Base-by-base conservation (phyloP, 2,888 invertebrate species). In the Zygothrica quintamaculata region DNA sequence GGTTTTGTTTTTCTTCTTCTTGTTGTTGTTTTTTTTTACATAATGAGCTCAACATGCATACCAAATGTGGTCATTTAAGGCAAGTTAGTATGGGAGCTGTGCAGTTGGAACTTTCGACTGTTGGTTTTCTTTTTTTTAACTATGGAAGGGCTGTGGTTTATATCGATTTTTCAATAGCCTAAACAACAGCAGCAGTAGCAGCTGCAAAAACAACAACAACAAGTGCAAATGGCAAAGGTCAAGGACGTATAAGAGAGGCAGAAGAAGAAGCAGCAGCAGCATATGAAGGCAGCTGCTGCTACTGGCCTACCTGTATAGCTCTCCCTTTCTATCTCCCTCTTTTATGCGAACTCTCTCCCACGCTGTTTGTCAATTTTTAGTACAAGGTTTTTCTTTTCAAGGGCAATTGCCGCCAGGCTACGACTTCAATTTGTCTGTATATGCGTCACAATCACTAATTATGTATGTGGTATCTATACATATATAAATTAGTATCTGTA, bases 211-310 rank as follows among this genome's bases (percentile, higher is more conserved):
- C n/a, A 57, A 42, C 67, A 71, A 78, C 84, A 84, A 81, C 74
- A 81, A 87, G 81, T 80, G 80, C 48, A 70, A 55, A 66, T 46
- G 69, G 60, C 39, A 84, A 87, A 87, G 82, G 82, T 84, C 87
- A 84, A 84, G 82, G 82, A 85, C 85, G 56, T 39, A 9, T 52
- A 13, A 44, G 42, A 34, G 58, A 65, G 36, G 9, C 7, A 39
- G 16, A n/a, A 40, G 40, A 18, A 40, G 36, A 36, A 33, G 33
- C 33, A 5, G 12, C 2, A 34, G 34, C 6, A 34, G 34, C 5
- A 34, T 4, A 43, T 47, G n/a, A 15, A 50, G 51, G 31, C 61
- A 60, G 69, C 46, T 61, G 57, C 65, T 52, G 58, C 57, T 13
- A 26, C 43, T 40, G 12, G 8, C 31, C 60, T 78, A 84, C 80